Percentiles rank a stretch among this genome's conserved stretches.
These are phyloP conservation scores for Drosophila borealis DNA, from an alignment of 2,888 invertebrate genomes.

Conservation along the genomic window DNA sequence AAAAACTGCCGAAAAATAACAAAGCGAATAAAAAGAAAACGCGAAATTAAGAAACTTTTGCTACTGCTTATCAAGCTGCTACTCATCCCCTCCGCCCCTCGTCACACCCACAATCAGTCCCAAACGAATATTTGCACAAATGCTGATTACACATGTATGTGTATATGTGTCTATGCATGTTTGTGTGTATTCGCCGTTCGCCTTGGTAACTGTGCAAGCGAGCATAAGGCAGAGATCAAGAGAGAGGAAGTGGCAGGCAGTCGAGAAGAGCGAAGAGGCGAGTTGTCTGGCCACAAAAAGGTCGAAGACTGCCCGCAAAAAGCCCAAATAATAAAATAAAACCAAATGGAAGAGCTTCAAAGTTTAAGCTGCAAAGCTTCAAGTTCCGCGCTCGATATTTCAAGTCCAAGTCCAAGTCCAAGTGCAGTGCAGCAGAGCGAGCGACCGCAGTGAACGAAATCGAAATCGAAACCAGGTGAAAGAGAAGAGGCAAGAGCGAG, in stretches of 20 bases:
- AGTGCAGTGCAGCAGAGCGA: conserved; percentile 47
- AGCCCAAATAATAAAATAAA: conserved; percentile 2
- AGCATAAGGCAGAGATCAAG: background rate
- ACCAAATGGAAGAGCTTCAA: conserved; percentile 23
- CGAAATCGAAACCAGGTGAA: conserved; percentile 51
- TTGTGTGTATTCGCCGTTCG: conserved; percentile 2
- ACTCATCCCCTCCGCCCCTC: background rate
- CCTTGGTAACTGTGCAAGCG: conserved; percentile 48
- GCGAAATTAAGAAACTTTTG: conserved; percentile 11
- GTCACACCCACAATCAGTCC: background rate
- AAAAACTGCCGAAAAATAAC: conserved; percentile 12
- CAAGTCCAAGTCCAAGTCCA: conserved; percentile 52
- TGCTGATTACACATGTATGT: conserved; percentile 23
- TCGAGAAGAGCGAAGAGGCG: background rate
- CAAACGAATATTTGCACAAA: conserved; percentile 31
- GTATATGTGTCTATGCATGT: background rate
- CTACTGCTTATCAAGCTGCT: conserved; percentile 17
- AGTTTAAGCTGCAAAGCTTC: conserved; percentile 32
- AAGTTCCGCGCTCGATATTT: conserved; percentile 9
- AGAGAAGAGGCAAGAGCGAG: background rate
- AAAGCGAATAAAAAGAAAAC: conserved; percentile 1
- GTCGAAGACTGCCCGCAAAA: conserved; percentile 13
- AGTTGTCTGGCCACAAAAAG: conserved; percentile 12
- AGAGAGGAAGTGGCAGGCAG: background rate
- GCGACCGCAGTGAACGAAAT: conserved; percentile 56